These are phyloP conservation scores for Dipus sagitta DNA, from an alignment of 2,797 vertebrate species.

Conservation along the genomic window DNA sequence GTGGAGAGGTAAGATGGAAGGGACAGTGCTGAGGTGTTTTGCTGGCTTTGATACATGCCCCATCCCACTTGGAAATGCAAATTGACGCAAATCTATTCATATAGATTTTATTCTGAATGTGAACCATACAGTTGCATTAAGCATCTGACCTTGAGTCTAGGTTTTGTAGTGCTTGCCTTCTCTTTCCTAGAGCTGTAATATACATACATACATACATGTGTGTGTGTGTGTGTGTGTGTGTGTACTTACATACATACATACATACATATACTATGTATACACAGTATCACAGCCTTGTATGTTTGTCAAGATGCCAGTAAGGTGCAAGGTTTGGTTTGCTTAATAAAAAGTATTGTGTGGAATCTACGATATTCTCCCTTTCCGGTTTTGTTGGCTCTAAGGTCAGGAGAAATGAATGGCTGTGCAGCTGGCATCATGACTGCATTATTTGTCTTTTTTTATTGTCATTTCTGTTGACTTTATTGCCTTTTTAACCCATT, in stretches of 20 bases:
- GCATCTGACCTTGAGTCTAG: neutral
- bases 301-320: neutral
- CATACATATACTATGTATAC: neutral
- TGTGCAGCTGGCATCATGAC: neutral
- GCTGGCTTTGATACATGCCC: slow-evolving; percentile 14
- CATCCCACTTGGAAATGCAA: slow-evolving; percentile 15
- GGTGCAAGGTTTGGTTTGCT: neutral
- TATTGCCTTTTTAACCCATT: neutral
- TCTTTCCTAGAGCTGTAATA: neutral
- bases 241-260: no score
- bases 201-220: no score
- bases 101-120: slow-evolving; percentile 43
- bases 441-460: neutral
- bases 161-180: slow-evolving; percentile 13
- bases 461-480: neutral
- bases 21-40: neutral
- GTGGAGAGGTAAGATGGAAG: slow-evolving; percentile 35
- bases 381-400: neutral
- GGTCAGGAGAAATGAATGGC: neutral
- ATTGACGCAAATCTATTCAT: neutral
- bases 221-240: no score
- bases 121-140: neutral
- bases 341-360: neutral
- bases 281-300: neutral
- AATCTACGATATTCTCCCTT: neutral